Evolutionary conservation across 2,113 vertebrate species (phyloP).

Genomic region (Zosterops lateralis): DNA sequence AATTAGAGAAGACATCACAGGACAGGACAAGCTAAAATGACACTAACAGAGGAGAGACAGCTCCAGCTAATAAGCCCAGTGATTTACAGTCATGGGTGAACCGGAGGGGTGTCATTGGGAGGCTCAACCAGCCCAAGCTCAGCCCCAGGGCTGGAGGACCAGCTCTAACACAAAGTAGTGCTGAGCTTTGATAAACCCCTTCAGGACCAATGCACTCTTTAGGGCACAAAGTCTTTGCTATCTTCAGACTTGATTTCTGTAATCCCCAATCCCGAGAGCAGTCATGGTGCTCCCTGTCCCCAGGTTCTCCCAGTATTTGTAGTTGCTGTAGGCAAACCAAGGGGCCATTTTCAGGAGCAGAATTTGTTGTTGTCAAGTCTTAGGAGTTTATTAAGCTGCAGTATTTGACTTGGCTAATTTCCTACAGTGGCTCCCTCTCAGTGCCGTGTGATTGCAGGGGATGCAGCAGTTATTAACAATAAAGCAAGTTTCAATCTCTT

Average conservation of each 20-base stretch:
- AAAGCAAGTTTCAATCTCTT: slow-evolving; percentile 24
- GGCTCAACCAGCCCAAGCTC: not conserved
- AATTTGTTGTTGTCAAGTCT: slow-evolving; percentile 11
- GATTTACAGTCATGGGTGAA: accelerated
- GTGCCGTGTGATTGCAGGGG: slow-evolving; percentile 21
- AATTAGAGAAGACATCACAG: slow-evolving; percentile 13
- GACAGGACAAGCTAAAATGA: not conserved
- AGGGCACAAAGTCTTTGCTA: not conserved
- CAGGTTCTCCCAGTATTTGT: not conserved
- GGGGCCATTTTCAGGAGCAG: not conserved
- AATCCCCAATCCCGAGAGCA: not conserved
- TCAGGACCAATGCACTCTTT: not conserved
- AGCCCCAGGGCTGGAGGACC: not conserved
- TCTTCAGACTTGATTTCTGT: not conserved
- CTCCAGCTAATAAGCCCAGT: not conserved
- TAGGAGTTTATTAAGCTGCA: slow-evolving; percentile 8
- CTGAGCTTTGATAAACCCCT: not conserved
- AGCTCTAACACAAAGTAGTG: not conserved
- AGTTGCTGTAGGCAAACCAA: not conserved
- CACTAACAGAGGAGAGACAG: not conserved
- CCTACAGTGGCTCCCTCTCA: not conserved
- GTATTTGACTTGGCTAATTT: slow-evolving; percentile 55
- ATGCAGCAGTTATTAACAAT: slow-evolving; percentile 44
- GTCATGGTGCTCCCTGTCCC: not conserved
- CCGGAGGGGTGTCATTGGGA: not conserved